Evolutionary conservation across 2,888 invertebrate species (phyloP).

Genomic region (Eristalis pertinax): DNA sequence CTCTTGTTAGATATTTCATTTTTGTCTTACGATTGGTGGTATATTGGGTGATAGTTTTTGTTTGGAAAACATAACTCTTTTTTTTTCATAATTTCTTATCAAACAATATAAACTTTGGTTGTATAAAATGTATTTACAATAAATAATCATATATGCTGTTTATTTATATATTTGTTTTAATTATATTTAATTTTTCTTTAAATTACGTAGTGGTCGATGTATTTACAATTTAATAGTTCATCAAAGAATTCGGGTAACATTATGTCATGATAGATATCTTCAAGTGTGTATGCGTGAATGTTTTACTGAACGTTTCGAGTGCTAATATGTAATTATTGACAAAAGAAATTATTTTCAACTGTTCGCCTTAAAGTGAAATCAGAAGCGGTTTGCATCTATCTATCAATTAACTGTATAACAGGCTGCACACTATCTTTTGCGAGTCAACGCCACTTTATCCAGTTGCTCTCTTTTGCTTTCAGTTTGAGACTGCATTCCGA

Average conservation of each 20-base stretch:
- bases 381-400: neutral
- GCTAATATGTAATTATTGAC: neutral
- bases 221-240: conserved; percentile 54
- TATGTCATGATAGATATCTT: neutral
- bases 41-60: neutral
- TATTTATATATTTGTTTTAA: neutral
- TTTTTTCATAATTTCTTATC: conserved; percentile 17
- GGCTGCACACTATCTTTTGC: neutral
- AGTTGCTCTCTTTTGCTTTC: neutral
- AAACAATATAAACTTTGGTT: conserved; percentile 1
- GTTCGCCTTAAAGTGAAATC: neutral
- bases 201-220: conserved; percentile 70
- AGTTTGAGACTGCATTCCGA: too few species aligned
- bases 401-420: conserved; percentile 16
- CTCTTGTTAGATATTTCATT: conserved; percentile 1
- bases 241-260: neutral
- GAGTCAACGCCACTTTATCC: neutral
- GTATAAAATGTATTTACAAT: conserved; percentile 56
- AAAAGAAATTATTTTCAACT: neutral
- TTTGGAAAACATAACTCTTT: neutral
- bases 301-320: neutral
- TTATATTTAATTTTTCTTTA: conserved; percentile 5
- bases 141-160: conserved; percentile 19
- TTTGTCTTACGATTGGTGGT: conserved; percentile 12
- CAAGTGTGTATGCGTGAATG: neutral